phyloP scores from a whole-genome alignment of 2,113 vertebrate species.

The Triplophysa siluroides region DNA sequence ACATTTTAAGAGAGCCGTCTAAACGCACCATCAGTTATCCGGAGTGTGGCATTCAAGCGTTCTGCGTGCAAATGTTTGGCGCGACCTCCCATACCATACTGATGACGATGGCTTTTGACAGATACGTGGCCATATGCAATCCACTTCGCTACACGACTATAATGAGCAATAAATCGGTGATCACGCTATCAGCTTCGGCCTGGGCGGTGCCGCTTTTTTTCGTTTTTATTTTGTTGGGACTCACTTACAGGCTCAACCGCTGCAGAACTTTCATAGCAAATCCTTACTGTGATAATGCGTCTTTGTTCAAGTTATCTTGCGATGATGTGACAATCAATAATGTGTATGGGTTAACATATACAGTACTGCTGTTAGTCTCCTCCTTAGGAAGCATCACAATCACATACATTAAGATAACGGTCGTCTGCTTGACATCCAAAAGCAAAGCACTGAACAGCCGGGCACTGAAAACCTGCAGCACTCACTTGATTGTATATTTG shows the following conservation, averaged over 20 bases:
- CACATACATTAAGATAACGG: conserved; percentile 63
- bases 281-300: conserved; percentile 64
- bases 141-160: conserved; percentile 62
- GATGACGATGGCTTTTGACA: conserved; percentile 64
- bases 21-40: conserved; percentile 57
- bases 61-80: conserved; percentile 55
- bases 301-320: conserved; percentile 70
- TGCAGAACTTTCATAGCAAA: conserved; percentile 58
- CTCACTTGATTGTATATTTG: conserved; percentile 61
- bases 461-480: conserved; percentile 68
- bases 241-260: conserved; percentile 59
- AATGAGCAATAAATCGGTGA: conserved; percentile 61
- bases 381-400: conserved; percentile 62
- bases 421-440: conserved; percentile 58
- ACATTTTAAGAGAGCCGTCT: conserved; percentile 47
- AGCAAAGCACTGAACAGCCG: conserved; percentile 65
- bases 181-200: conserved; percentile 53
- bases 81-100: conserved; percentile 57
- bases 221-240: conserved; percentile 59
- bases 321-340: conserved; percentile 64
- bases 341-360: conserved; percentile 61
- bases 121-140: conserved; percentile 63
- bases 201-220: conserved; percentile 58
- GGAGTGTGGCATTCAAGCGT: conserved; percentile 62
- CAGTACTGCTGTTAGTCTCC: conserved; percentile 50